Base-by-base conservation (phyloP, 2,113 vertebrate species). In the Deroptyus accipitrinus region DNA sequence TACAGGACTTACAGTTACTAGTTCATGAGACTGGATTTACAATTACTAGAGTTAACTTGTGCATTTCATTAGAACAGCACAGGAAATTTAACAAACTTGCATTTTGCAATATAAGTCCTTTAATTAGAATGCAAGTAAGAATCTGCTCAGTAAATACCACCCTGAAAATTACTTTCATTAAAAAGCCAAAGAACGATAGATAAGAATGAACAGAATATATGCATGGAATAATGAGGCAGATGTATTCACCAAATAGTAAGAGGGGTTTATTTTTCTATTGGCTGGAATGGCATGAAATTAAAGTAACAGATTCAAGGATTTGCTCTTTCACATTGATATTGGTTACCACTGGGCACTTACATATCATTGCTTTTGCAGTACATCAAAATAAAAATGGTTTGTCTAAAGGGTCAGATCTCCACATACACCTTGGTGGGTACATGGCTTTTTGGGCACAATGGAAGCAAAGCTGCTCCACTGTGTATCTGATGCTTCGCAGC, bases 361-460 rank as follows among this genome's bases (percentile, higher is more conserved):
- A 13, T 31, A 41, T 15, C 28, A 7, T 3, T 72, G 55, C 31
- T 79, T 72, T n/a, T 62, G 46, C 63, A 48, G 63, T 8, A 44
- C 30, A 68, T 86, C 19, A 23, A 31, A 72, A 59, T 62, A 66
- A 62, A 86, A 85, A n/a, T 6, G 13, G 17, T 51, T 74, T 74
- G 28, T 42, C 4, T 10, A 18, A 74, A 77, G 89, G 49, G 44
- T 77, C 41, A 64, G 41, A 52, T 17, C 35, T 69, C 62, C 78
- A 64, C 17, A 3, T 5, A 37, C 0, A 4, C 48, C 73, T 73
- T 4, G 0, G 48, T 17, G 33, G 17, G 30, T 5, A 39, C 1
- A 8, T 25, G 55, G 37, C 23, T 90, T 67, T 76, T 35, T 5
- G 2, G 76, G 51, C 80, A 19, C 69, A 59, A 77, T 1, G 2